Evolutionary conservation across 2,113 vertebrate genomes (phyloP).

Genomic region (Phaethornis superciliosus): DNA sequence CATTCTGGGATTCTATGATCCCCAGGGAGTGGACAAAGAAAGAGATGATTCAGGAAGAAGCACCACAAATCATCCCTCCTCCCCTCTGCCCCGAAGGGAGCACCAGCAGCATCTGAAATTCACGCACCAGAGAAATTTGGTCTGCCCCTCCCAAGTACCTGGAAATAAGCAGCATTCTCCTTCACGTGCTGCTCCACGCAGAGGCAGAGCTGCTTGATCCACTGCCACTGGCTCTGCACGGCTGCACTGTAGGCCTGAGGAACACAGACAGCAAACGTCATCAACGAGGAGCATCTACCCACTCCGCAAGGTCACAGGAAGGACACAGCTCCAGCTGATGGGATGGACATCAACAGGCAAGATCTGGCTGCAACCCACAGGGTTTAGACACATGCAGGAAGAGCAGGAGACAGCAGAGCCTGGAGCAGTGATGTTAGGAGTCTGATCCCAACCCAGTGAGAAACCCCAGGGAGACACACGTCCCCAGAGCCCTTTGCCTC

Average conservation of each 20-base stretch:
- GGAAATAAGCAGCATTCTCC: constrained; percentile 92
- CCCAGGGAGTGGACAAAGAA: not conserved
- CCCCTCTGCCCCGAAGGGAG: not conserved
- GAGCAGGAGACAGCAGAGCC: not conserved
- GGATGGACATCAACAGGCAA: not conserved
- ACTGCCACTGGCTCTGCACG: constrained; percentile 93
- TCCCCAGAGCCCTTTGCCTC: not conserved
- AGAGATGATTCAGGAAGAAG: not conserved
- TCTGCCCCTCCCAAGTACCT: constrained; percentile 75
- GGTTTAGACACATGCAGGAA: not conserved
- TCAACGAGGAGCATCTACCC: not conserved
- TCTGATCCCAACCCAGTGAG: not conserved
- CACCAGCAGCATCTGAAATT: not conserved
- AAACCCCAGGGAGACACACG: not conserved
- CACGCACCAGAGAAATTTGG: not conserved
- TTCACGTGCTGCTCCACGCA: constrained; percentile 95
- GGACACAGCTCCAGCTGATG: rapidly evolving
- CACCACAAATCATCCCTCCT: not conserved
- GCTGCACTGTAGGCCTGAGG: constrained; percentile 93
- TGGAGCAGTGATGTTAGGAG: rapidly evolving
- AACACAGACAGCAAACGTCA: not conserved
- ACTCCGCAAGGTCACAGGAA: not conserved
- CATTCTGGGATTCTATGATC: too few relatives aligned
- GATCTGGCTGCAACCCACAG: not conserved
- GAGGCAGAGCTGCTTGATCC: constrained; percentile 92